Conservation (phyloP, 2,113 vertebrate genomes). For the Cariama cristata region DNA sequence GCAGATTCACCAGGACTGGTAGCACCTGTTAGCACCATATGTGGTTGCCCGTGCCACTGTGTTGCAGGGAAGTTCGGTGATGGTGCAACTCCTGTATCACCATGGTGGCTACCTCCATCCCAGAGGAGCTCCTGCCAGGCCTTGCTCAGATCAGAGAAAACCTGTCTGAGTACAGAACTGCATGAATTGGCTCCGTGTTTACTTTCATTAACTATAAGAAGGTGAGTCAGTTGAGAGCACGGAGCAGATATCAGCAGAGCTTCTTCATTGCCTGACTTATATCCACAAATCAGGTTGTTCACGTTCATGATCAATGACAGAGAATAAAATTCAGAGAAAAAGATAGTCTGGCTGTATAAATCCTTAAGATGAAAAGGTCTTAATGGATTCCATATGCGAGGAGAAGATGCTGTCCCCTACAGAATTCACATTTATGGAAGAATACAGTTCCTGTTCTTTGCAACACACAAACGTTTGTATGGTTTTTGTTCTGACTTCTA, state of each 20-base stretch:
- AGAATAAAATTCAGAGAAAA: background rate
- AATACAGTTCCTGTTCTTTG: background rate
- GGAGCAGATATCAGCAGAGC: background rate
- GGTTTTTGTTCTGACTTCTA: background rate
- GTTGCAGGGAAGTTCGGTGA: background rate
- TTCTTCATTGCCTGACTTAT: background rate
- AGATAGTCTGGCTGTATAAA: background rate
- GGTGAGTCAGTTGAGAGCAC: background rate
- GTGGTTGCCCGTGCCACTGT: background rate
- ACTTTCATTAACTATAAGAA: background rate
- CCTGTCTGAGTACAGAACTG: background rate
- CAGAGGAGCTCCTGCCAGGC: background rate
- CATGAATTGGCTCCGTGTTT: background rate
- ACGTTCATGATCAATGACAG: background rate
- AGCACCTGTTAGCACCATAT: background rate
- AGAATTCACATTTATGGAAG: background rate
- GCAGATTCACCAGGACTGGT: background rate
- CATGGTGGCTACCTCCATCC: fast-evolving
- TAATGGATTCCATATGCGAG: background rate
- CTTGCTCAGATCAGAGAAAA: background rate
- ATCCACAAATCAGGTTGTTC: background rate
- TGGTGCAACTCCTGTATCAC: background rate
- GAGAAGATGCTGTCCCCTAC: background rate
- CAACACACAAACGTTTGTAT: background rate
- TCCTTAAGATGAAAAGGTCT: background rate